Evolutionary conservation across 2,888 invertebrate species (phyloP).

Genomic region (Hypsopygia costalis): DNA sequence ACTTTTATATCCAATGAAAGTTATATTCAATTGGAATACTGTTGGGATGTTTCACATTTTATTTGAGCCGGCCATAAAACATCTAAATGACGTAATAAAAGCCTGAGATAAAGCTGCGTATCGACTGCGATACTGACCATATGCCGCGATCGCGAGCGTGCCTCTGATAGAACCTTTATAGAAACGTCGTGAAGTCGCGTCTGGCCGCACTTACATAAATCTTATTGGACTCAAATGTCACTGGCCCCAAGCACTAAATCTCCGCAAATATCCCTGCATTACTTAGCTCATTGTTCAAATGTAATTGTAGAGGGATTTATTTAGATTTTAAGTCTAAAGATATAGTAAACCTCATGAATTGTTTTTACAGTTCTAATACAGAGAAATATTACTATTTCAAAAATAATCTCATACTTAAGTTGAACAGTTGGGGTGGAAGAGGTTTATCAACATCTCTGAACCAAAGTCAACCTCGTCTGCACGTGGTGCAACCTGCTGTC

Average conservation of each 20-base stretch:
- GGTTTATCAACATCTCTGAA: too few relatives aligned
- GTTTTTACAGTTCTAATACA: conserved; percentile 2
- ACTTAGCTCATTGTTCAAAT: conserved; percentile 31
- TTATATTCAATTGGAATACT: conserved; percentile 6
- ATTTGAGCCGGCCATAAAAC: conserved; percentile 9
- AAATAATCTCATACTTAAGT: too few relatives aligned
- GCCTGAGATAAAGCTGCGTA: conserved; percentile 23
- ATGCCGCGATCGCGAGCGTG: neutral
- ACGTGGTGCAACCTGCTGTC: too few relatives aligned
- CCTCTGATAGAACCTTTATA: neutral
- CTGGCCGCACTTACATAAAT: conserved; percentile 42
- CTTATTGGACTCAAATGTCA: conserved; percentile 39
- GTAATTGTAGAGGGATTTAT: conserved; percentile 15
- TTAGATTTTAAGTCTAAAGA: conserved; percentile 9
- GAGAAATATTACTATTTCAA: neutral
- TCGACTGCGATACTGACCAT: conserved; percentile 19
- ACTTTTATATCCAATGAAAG: neutral
- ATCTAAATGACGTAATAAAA: conserved; percentile 20
- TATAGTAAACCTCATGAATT: conserved; percentile 8
- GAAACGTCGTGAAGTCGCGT: neutral
- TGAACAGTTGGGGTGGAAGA: too few relatives aligned
- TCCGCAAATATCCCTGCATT: conserved; percentile 32
- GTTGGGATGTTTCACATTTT: conserved; percentile 10
- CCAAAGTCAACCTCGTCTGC: too few relatives aligned
- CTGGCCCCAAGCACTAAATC: conserved; percentile 44